Conservation (phyloP, 1,140 invertebrate species). For the Drosophila malerkotliana region DNA sequence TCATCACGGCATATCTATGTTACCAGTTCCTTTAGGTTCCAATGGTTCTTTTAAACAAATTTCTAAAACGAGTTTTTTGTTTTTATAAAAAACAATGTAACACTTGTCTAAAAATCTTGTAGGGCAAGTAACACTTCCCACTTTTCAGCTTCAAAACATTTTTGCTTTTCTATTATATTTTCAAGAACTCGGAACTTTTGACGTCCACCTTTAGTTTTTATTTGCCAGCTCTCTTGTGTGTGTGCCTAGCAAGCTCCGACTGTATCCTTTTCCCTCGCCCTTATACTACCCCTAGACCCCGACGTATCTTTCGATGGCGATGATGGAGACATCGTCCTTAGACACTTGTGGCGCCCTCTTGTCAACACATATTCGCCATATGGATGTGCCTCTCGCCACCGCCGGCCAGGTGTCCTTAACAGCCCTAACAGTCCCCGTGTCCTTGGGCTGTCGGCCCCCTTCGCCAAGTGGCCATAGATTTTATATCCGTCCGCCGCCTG, state of each 20-base stretch:
- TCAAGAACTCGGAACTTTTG: neutral
- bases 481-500: constrained; percentile 7
- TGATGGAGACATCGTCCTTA: constrained; percentile 13
- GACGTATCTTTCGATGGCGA: neutral
- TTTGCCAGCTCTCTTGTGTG: constrained; percentile 11
- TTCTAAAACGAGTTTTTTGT: too few species aligned
- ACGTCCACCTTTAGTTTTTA: constrained; percentile 1
- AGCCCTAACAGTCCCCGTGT: neutral
- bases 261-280: neutral
- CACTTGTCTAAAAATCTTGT: too few species aligned
- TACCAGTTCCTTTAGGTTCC: too few species aligned
- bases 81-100: too few species aligned
- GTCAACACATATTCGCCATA: constrained; percentile 35
- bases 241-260: neutral
- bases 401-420: neutral
- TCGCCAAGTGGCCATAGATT: constrained; percentile 19
- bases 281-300: neutral
- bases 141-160: too few species aligned
- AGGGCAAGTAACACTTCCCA: too few species aligned
- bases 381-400: neutral
- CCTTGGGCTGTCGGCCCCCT: constrained; percentile 15
- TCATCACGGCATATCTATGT: too few species aligned
- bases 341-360: constrained; percentile 39
- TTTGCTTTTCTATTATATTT: neutral
- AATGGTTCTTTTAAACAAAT: too few species aligned